These are phyloP conservation scores for Ashinkailepas kermadecensis DNA, from an alignment of 2,888 invertebrate species.

Conservation along the genomic window DNA sequence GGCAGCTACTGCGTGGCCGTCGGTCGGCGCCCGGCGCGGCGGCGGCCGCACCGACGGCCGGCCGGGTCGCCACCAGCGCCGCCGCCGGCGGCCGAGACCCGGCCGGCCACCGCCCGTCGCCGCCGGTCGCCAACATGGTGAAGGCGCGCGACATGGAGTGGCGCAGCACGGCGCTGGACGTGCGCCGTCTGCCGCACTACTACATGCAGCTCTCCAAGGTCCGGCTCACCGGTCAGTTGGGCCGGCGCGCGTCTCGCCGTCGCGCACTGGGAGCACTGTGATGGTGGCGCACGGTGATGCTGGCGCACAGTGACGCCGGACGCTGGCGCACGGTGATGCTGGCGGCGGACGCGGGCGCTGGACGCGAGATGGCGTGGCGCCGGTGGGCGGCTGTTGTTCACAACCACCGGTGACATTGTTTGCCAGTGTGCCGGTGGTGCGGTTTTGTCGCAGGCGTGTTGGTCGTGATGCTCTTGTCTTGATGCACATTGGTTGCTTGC, in stretches of 20 bases:
- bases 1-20: background rate
- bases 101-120: background rate
- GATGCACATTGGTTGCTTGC: too few species aligned
- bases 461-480: too few species aligned
- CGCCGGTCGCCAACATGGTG: background rate
- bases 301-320: background rate
- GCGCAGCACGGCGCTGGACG: slow-evolving; percentile 8
- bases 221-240: slow-evolving; percentile 2
- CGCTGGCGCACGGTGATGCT: background rate
- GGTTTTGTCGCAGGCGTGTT: too few species aligned
- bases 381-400: too few species aligned
- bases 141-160: background rate
- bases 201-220: slow-evolving; percentile 14
- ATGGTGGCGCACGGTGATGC: too few species aligned
- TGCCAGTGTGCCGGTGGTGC: too few species aligned
- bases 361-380: background rate
- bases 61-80: too few species aligned
- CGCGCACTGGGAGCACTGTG: too few species aligned
- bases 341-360: background rate
- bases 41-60: background rate
- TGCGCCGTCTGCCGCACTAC: background rate
- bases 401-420: too few species aligned
- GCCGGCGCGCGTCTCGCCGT: too few species aligned
- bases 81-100: background rate
- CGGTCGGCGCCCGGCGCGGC: background rate